Evolutionary conservation across 2,113 vertebrate species (phyloP).

Genomic region (Misgurnus anguillicaudatus): DNA sequence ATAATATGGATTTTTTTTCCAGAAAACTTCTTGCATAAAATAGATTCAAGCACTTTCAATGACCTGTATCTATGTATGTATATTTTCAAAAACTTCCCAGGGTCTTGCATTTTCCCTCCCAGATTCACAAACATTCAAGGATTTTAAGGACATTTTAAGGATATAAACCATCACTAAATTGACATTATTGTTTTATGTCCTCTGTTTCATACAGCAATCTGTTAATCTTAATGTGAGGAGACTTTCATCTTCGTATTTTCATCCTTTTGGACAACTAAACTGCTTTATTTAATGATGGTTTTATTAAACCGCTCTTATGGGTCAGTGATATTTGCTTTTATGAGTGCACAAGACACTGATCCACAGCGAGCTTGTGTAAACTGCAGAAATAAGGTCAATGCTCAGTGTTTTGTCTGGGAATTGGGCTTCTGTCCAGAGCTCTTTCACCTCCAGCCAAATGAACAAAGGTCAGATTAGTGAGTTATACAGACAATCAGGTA

Average conservation of each 20-base stretch:
- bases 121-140: too few species aligned
- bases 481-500: background rate
- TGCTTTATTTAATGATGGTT: background rate
- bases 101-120: too few species aligned
- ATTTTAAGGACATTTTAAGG: too few species aligned
- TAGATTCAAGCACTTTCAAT: too few species aligned
- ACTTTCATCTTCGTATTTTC: background rate
- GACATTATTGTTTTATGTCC: too few species aligned
- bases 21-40: too few species aligned
- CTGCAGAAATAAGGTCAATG: constrained; percentile 29
- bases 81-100: too few species aligned
- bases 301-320: background rate
- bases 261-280: background rate
- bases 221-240: too few species aligned
- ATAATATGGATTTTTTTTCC: too few species aligned
- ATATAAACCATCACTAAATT: too few species aligned
- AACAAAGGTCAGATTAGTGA: constrained; percentile 25
- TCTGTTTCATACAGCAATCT: too few species aligned
- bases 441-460: constrained; percentile 15
- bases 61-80: too few species aligned
- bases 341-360: constrained; percentile 9
- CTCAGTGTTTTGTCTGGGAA: constrained; percentile 14
- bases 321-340: constrained; percentile 17
- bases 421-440: background rate
- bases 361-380: background rate